These are phyloP conservation scores for Stenoptilia bipunctidactyla DNA, from an alignment of 2,888 invertebrate genomes.

Conservation along the genomic window DNA sequence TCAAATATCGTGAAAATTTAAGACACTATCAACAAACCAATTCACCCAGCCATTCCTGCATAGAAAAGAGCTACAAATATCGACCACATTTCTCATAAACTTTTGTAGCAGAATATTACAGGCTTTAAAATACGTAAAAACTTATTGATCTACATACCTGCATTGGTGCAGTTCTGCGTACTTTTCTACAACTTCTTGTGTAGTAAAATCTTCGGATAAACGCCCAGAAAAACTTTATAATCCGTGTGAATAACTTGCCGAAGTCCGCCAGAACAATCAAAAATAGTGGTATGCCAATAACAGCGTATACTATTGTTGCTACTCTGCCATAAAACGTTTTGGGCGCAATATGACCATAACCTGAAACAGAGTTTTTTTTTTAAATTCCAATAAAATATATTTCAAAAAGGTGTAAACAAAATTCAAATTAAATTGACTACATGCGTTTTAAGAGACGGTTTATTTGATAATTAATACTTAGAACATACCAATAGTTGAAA, in stretches of 20 bases:
- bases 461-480: not conserved
- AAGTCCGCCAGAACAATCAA: conserved; percentile 94
- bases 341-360: conserved; percentile 97
- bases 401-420: not conserved
- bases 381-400: not conserved
- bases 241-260: conserved; percentile 92
- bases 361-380: conserved; percentile 60
- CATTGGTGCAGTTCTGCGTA: conserved; percentile 80
- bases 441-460: not conserved
- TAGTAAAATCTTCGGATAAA: conserved; percentile 87
- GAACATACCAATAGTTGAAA: conserved; percentile 89
- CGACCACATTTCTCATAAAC: too few species aligned
- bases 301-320: conserved; percentile 93
- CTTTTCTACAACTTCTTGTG: conserved; percentile 85
- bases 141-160: too few species aligned
- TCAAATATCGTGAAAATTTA: too few species aligned
- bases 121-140: too few species aligned
- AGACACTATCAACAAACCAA: too few species aligned
- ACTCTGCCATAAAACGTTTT: conserved; percentile 88
- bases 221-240: conserved; percentile 92
- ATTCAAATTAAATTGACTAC: conserved; percentile 4
- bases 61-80: too few species aligned
- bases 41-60: too few species aligned
- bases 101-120: too few species aligned
- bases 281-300: conserved; percentile 96